A percentile compares a stretch with the other conserved stretches of the same genome.
Evolutionary conservation across 1,140 invertebrate genomes (phyloP).

Genomic region (Olivierus martensii): DNA sequence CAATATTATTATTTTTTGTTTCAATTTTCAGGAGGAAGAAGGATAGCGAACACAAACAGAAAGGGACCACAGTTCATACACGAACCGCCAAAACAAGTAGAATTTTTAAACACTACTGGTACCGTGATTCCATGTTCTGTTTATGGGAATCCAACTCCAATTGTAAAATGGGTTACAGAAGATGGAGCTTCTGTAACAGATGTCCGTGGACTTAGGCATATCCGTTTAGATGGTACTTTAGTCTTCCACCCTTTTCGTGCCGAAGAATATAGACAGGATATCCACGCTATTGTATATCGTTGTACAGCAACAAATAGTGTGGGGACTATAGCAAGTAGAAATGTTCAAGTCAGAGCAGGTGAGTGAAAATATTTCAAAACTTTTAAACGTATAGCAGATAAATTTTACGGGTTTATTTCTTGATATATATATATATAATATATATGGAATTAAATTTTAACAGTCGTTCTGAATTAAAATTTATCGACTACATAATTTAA

Average conservation of each 20-base stretch:
- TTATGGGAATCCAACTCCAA: conserved; percentile 71
- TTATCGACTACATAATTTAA: too few relatives aligned
- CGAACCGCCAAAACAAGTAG: conserved; percentile 76
- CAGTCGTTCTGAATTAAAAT: too few relatives aligned
- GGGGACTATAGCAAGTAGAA: conserved; percentile 75
- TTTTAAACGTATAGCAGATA: too few relatives aligned
- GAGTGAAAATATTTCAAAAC: conserved; percentile 28
- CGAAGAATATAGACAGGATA: conserved; percentile 80
- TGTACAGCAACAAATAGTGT: conserved; percentile 77
- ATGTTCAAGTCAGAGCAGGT: conserved; percentile 90
- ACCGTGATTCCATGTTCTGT: conserved; percentile 80
- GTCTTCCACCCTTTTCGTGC: conserved; percentile 86
- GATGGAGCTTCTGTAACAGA: conserved; percentile 45
- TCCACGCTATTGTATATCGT: conserved; percentile 84
- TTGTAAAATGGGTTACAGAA: conserved; percentile 77
- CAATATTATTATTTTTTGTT: too few relatives aligned
- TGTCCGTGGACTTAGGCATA: conserved; percentile 15
- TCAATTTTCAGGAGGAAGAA: too few relatives aligned
- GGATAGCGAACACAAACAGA: too few relatives aligned
- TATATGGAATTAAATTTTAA: too few relatives aligned
- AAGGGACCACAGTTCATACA: conserved; percentile 63
- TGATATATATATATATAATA: too few relatives aligned
- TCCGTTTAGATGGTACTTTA: conserved; percentile 59
- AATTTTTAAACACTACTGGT: conserved; percentile 88
- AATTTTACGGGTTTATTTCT: too few relatives aligned